Conservation (phyloP, 2,888 invertebrate species). For the Drosophila anomelani region DNA sequence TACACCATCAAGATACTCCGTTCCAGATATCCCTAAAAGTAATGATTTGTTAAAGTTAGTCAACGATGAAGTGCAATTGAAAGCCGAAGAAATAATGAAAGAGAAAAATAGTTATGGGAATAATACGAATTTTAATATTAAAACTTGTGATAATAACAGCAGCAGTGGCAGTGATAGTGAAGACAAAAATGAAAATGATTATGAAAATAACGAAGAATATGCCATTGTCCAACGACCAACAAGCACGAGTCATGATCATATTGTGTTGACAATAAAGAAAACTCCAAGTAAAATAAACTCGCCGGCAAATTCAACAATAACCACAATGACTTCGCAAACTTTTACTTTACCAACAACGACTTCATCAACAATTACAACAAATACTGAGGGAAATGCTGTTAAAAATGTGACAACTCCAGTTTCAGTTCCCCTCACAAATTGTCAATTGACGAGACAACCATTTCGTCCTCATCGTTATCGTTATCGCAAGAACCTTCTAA, state of each 20-base stretch:
- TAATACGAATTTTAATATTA: background rate
- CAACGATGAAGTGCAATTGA: slow-evolving; percentile 12
- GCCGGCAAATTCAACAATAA: slow-evolving; percentile 65
- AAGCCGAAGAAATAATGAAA: slow-evolving; percentile 38
- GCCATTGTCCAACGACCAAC: slow-evolving; percentile 68
- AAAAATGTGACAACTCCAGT: background rate
- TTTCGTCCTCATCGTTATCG: slow-evolving; percentile 17
- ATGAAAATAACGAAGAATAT: slow-evolving; percentile 72
- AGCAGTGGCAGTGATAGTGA: slow-evolving; percentile 63
- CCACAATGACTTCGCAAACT: slow-evolving; percentile 48
- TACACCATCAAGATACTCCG: background rate
- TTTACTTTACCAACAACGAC: slow-evolving; percentile 2
- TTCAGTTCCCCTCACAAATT: background rate
- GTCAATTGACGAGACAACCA: slow-evolving; percentile 7
- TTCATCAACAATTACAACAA: background rate
- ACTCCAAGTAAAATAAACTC: slow-evolving; percentile 81
- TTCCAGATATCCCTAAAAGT: slow-evolving; percentile 19
- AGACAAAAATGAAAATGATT: slow-evolving; percentile 45
- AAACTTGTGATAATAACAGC: slow-evolving; percentile 53
- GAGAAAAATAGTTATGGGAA: background rate
- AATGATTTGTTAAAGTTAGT: slow-evolving; percentile 57
- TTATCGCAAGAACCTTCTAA: slow-evolving; percentile 6
- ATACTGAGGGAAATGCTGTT: background rate
- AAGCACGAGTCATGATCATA: slow-evolving; percentile 69
- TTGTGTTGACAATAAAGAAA: slow-evolving; percentile 83